Evolutionary conservation across 2,888 invertebrate genomes (phyloP), one percentile per base, ranked within the genome.

Genomic region (Criorhina ranunculi): DNA sequence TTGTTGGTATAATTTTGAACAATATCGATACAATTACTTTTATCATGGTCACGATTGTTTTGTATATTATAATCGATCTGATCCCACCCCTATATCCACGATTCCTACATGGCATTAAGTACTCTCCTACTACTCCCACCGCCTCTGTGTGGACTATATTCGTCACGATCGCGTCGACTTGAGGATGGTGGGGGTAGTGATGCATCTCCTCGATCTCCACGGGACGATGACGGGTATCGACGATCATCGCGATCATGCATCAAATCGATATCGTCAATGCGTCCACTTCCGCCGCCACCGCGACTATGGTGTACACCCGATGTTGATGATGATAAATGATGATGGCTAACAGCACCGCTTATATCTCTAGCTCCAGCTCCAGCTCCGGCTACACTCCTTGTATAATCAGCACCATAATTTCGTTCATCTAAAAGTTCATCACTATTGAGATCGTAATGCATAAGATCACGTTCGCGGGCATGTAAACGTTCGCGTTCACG

Each of bases 1-100:
- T 86, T 75, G 67, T 80, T 66, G 67, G 49, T 75, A 70, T 17
- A 69, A 77, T 88, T 78, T 69, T 86, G 87, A 86, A 87, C 81
- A 87, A 86, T 86, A 73, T 87, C 73, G 62, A 73, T 67, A 79
- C 73, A 75, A 75, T 79, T 73, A 73, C 49, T 79, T 57, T 73
- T 24, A 44, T 79, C 67, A 60, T 87, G 77, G 83, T 87, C 78
- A 86, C 86, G 70, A 76, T 78, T 86, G 53, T 44, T 79, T 69
- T 76, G 78, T 46, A 15, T 79, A 79, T 89, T 90, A 90, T 89
- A 89, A 90, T 92, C 91, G 91, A 91, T 90, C 91, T 91, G 91
- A 91, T 91, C 91, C 91, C 91, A 91, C 91, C 91, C 92, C 91
- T 92, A 92, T 91, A 92, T 92, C 92, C 92, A 92, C 91, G 92